Evolutionary conservation across 1,140 invertebrate genomes (phyloP).

Genomic region (Eulimnadia texana): DNA sequence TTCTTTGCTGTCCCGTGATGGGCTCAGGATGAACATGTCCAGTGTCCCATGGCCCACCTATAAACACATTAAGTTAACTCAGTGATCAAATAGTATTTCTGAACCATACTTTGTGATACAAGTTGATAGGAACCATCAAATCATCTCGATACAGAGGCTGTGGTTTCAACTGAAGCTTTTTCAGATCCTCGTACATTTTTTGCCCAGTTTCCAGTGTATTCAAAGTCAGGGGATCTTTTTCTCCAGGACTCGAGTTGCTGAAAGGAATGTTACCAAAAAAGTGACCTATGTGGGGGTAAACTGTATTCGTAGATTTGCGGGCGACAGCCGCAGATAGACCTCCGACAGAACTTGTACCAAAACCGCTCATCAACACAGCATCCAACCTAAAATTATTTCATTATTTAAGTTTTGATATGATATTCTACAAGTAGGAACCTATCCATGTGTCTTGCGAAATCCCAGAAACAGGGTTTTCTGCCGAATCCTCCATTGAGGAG

Average conservation of each 20-base stretch:
- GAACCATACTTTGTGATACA: constrained; percentile 78
- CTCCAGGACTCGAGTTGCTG: constrained; percentile 37
- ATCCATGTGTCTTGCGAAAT: constrained; percentile 86
- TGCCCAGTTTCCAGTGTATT: constrained; percentile 74
- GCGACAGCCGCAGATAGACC: constrained; percentile 73
- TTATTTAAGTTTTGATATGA: not conserved
- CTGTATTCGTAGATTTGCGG: constrained; percentile 52
- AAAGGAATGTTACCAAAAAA: constrained; percentile 73
- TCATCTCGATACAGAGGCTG: constrained; percentile 64
- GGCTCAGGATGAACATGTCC: constrained; percentile 93
- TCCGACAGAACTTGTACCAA: constrained; percentile 80
- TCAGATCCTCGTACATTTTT: constrained; percentile 66
- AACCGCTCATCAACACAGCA: constrained; percentile 76
- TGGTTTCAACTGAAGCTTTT: constrained; percentile 62
- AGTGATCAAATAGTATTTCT: not conserved
- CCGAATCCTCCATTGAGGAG: constrained; percentile 89
- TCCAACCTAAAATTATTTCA: constrained; percentile 46
- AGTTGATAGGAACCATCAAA: constrained; percentile 65
- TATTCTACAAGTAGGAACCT: constrained; percentile 4
- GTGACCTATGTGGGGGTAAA: constrained; percentile 91
- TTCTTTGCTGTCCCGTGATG: constrained; percentile 77
- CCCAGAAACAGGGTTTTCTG: constrained; percentile 90
- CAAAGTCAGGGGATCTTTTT: constrained; percentile 61
- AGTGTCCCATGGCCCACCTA: constrained; percentile 74
- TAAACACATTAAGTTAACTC: not conserved